These are phyloP conservation scores for Salmo trutta DNA, from an alignment of 2,797 vertebrate species.

Conservation along the genomic window DNA sequence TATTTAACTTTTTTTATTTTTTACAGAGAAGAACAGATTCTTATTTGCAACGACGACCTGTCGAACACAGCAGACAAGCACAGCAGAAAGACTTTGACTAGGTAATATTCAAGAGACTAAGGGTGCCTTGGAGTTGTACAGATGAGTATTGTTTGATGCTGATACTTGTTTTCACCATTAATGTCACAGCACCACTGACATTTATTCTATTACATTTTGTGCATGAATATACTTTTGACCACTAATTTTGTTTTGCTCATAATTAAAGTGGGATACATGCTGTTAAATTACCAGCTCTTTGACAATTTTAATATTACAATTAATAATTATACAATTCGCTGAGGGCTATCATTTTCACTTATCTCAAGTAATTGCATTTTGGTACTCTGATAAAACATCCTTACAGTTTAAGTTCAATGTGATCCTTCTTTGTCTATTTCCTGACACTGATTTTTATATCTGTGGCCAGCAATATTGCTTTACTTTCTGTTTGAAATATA, in stretches of 20 bases:
- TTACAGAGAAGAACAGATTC: not conserved
- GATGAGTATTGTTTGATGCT: too few species aligned
- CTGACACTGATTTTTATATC: not conserved
- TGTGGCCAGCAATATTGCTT: not conserved
- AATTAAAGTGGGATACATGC: not conserved
- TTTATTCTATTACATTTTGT: not conserved
- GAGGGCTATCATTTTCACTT: not conserved
- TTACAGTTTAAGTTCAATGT: not conserved
- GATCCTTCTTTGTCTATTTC: not conserved
- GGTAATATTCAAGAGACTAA: not conserved
- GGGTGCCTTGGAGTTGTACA: not conserved
- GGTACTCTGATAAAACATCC: not conserved
- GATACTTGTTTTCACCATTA: not conserved
- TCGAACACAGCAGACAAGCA: not conserved
- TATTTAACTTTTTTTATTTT: not conserved
- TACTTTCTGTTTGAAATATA: not conserved
- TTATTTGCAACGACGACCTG: not conserved
- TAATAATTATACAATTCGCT: not conserved
- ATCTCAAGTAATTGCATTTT: not conserved
- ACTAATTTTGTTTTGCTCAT: not conserved
- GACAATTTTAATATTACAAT: not conserved
- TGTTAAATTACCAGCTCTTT: not conserved
- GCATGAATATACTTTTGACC: not conserved
- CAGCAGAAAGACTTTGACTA: not conserved
- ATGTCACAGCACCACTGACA: not conserved